Percentiles rank a stretch among this genome's conserved stretches.
These are phyloP conservation scores for Acronicta aceris DNA, from an alignment of 2,888 invertebrate genomes.

Conservation along the genomic window DNA sequence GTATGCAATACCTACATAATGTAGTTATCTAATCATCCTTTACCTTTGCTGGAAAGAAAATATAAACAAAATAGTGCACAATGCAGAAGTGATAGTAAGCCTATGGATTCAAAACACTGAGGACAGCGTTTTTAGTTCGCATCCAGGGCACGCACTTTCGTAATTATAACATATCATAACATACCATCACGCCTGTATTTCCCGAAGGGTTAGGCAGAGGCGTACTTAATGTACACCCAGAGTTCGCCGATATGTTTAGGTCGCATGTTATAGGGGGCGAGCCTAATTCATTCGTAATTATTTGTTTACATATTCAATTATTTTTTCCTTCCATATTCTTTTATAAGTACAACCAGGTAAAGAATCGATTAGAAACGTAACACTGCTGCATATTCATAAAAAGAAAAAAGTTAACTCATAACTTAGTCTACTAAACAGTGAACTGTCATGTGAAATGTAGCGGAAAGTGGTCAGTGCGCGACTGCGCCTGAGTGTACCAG, in stretches of 20 bases:
- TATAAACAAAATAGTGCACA: background rate
- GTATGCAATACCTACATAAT: conserved; percentile 4
- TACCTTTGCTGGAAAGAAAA: background rate
- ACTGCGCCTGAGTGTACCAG: conserved; percentile 54
- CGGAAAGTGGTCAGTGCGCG: conserved; percentile 71
- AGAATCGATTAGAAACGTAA: conserved; percentile 9
- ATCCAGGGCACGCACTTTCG: background rate
- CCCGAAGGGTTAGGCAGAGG: no score
- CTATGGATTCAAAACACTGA: no score
- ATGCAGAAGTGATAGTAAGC: background rate
- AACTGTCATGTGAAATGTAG: conserved; percentile 72
- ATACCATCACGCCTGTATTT: no score
- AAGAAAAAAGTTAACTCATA: conserved; percentile 26
- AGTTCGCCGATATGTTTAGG: no score
- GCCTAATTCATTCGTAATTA: no score
- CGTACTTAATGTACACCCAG: no score
- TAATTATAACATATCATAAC: no score
- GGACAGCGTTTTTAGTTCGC: background rate
- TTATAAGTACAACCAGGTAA: background rate
- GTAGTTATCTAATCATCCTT: background rate
- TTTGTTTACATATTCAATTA: background rate
- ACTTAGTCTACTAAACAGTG: conserved; percentile 34
- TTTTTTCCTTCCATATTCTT: background rate
- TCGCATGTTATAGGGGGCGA: no score
- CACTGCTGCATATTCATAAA: conserved; percentile 12